These are phyloP conservation scores for Machimus atricapillus DNA, from an alignment of 2,888 invertebrate species.

Conservation along the genomic window DNA sequence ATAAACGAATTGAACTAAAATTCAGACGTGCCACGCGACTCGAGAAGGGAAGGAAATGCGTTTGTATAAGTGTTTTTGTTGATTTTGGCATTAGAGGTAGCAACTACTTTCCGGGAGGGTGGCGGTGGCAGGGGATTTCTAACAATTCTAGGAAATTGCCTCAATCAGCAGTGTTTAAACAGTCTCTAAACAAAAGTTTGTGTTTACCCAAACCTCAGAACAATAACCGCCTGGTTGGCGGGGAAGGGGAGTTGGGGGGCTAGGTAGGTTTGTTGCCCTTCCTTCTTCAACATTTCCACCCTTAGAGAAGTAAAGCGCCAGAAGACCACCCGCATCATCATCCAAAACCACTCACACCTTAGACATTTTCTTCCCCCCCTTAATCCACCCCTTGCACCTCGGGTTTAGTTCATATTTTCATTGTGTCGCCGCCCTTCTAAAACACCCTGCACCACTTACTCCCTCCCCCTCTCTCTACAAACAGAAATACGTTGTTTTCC, in stretches of 20 bases:
- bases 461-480: neutral
- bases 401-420: constrained; percentile 4
- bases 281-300: neutral
- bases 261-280: neutral
- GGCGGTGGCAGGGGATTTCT: neutral
- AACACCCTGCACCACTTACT: neutral
- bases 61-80: neutral
- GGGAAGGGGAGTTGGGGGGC: no score
- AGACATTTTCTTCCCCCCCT: neutral
- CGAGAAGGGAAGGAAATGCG: neutral
- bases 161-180: constrained; percentile 37
- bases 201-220: constrained; percentile 38
- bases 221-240: constrained; percentile 19
- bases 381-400: neutral
- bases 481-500: neutral
- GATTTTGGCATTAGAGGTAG: neutral
- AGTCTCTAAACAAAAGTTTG: constrained; percentile 38
- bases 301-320: neutral
- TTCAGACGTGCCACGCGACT: neutral
- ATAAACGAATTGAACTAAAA: no score
- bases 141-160: constrained; percentile 22
- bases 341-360: neutral
- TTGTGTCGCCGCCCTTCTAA: neutral
- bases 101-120: neutral
- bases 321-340: neutral